Percentiles rank a stretch among this genome's conserved stretches.
Conservation (phyloP, 2,113 vertebrate species). For the Microtus pennsylvanicus region DNA sequence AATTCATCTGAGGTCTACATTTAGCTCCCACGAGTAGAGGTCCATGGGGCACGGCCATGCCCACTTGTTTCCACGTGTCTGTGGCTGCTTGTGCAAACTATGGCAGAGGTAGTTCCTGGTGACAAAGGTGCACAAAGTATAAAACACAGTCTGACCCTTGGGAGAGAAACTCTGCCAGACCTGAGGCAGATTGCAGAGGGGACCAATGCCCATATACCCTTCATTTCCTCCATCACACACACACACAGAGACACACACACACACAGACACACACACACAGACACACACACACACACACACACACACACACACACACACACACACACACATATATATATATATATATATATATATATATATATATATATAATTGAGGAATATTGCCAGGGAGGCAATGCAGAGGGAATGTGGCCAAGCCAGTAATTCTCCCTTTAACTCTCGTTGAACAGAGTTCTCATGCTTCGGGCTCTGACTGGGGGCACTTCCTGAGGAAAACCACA, state of each 20-base stretch:
- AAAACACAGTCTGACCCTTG: not conserved
- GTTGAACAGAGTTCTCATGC: not conserved
- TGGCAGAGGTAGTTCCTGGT: not conserved
- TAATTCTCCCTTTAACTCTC: not conserved
- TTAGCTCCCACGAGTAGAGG: not conserved
- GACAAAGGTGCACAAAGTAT: not conserved
- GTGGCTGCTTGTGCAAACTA: not conserved
- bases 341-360: no score
- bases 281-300: no score
- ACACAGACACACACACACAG: no score
- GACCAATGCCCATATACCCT: no score
- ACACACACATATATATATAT: no score
- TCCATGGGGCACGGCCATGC: not conserved
- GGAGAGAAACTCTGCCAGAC: not conserved
- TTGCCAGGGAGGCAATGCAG: not conserved
- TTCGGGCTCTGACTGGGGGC: conserved; percentile 25
- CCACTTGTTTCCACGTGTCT: not conserved
- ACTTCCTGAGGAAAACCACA: conserved; percentile 78
- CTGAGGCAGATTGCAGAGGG: not conserved
- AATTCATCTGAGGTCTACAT: not conserved
- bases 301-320: no score
- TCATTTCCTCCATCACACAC: not conserved
- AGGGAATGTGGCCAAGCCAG: not conserved
- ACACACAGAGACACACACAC: not conserved
- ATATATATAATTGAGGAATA: not conserved